phyloP scores from a whole-genome alignment of 1,140 invertebrate genomes.

The Plodia interpunctella region DNA sequence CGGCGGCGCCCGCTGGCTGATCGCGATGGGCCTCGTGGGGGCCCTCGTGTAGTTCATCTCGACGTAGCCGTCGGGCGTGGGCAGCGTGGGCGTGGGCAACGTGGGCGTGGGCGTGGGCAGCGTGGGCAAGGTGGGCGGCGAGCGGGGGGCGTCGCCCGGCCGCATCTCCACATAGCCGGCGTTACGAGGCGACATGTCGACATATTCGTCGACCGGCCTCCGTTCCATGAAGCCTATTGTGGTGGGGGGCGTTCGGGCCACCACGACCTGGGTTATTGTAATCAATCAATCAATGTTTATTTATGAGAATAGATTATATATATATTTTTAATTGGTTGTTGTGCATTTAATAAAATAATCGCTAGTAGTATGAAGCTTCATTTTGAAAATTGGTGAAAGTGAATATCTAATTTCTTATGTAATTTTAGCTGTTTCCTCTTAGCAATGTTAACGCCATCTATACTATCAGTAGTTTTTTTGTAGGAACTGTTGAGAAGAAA shows the following conservation, averaged over 20 bases:
- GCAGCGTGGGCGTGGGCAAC: conserved; percentile 1
- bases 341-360: too few species aligned
- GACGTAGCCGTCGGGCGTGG: conserved; percentile 43
- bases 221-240: conserved; percentile 30
- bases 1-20: conserved; percentile 22
- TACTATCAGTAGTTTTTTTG: too few species aligned
- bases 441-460: too few species aligned
- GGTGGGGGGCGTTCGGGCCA: conserved; percentile 41
- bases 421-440: too few species aligned
- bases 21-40: conserved; percentile 36
- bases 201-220: conserved; percentile 51
- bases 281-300: background rate
- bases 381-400: too few species aligned
- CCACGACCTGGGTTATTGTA: conserved; percentile 27
- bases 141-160: conserved; percentile 29
- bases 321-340: too few species aligned
- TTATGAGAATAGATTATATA: background rate
- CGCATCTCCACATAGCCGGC: conserved; percentile 52
- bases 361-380: too few species aligned
- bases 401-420: too few species aligned
- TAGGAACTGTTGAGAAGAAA: too few species aligned
- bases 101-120: conserved; percentile 10
- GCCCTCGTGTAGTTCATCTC: conserved; percentile 46
- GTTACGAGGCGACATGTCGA: conserved; percentile 52
- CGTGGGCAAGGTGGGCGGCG: conserved; percentile 11